These are phyloP conservation scores for Siphamia tubifer DNA, from an alignment of 2,113 vertebrate species.

Conservation along the genomic window DNA sequence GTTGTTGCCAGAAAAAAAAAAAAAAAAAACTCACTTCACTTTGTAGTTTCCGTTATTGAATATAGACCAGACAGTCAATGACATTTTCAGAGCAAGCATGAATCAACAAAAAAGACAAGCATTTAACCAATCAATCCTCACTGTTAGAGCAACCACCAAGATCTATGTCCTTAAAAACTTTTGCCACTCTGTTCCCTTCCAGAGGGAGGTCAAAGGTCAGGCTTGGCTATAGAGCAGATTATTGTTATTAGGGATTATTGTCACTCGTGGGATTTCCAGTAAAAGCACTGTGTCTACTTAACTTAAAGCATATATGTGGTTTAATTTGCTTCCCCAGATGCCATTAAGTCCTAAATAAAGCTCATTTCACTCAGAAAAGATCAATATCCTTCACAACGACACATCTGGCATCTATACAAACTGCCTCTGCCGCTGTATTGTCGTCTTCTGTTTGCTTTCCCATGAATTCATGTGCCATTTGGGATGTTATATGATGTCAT, in stretches of 20 bases:
- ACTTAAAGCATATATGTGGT: background rate
- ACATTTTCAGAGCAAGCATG: too few relatives aligned
- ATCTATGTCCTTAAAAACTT: too few relatives aligned
- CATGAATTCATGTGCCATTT: slow-evolving; percentile 41
- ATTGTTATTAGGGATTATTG: slow-evolving; percentile 24
- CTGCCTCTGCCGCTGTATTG: slow-evolving; percentile 5
- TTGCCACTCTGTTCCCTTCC: background rate
- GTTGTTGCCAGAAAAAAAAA: too few relatives aligned
- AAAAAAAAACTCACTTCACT: too few relatives aligned
- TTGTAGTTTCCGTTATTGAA: too few relatives aligned
- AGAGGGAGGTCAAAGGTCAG: slow-evolving; percentile 14
- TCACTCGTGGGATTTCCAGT: slow-evolving; percentile 9
- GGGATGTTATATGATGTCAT: slow-evolving; percentile 20
- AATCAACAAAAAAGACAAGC: too few relatives aligned
- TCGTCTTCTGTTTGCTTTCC: slow-evolving; percentile 26
- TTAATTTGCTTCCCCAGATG: background rate
- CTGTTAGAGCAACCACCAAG: too few relatives aligned
- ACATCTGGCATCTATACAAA: slow-evolving; percentile 5
- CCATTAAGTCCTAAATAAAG: slow-evolving; percentile 6
- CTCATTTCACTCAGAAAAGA: background rate
- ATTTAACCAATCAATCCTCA: too few relatives aligned
- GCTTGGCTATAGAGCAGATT: background rate
- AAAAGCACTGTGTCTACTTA: background rate
- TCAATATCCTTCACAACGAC: slow-evolving; percentile 17
- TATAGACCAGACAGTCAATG: too few relatives aligned